Percentiles rank a stretch among this genome's conserved stretches.
These are phyloP conservation scores for Leptatherina wallacei DNA, from an alignment of 2,797 vertebrate species.

Conservation along the genomic window DNA sequence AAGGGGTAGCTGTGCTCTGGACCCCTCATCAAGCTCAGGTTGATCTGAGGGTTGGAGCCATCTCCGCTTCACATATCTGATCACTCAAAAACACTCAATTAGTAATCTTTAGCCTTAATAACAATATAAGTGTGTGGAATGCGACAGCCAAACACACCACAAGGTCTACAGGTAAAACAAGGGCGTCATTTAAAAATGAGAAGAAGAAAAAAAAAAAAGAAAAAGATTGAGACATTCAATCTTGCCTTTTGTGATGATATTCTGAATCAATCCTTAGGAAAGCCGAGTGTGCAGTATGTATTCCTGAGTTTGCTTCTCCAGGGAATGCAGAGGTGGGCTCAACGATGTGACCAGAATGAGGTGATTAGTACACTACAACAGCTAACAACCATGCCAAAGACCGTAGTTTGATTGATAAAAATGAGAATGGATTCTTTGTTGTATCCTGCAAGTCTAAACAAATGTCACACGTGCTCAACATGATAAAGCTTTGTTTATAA, in stretches of 20 bases:
- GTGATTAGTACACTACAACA: constrained; percentile 60
- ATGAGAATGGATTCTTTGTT: constrained; percentile 2
- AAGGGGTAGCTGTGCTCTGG: constrained; percentile 45
- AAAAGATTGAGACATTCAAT: constrained; percentile 38
- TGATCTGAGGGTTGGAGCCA: constrained; percentile 30
- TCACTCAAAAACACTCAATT: constrained; percentile 48
- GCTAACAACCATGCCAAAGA: constrained; percentile 69
- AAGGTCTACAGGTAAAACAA: constrained; percentile 26
- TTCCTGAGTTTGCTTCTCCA: constrained; percentile 83
- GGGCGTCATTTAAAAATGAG: constrained; percentile 24
- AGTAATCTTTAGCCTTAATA: constrained; percentile 34
- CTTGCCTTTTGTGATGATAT: constrained; percentile 50
- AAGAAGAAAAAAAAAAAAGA: neutral
- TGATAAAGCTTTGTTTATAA: constrained; percentile 30
- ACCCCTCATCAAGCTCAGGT: constrained; percentile 35
- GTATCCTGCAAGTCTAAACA: constrained; percentile 24
- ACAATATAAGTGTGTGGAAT: constrained; percentile 39
- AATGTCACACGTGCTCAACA: constrained; percentile 25
- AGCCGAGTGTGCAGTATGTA: constrained; percentile 76
- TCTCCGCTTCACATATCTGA: constrained; percentile 24
- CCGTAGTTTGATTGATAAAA: constrained; percentile 21
- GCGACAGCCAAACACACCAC: constrained; percentile 44
- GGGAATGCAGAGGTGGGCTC: constrained; percentile 63
- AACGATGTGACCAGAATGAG: constrained; percentile 57
- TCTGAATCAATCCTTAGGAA: constrained; percentile 68